Base-by-base conservation (phyloP, 2,888 invertebrate genomes). In the Idaea dimidiata region DNA sequence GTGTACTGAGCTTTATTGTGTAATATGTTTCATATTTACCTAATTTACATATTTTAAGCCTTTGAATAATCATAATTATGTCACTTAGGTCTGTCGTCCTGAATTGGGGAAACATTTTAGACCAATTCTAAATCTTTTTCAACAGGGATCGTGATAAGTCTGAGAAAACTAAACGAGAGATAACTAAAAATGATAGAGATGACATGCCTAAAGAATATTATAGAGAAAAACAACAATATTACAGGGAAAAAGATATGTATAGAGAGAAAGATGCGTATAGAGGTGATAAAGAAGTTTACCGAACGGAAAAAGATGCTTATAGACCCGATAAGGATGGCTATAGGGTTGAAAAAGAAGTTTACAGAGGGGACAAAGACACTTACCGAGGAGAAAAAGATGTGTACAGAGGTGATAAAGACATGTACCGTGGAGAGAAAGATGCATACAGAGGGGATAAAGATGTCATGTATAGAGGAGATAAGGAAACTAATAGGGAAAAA, bases 201-300 rank as follows among this genome's bases (percentile, higher is more conserved):
- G 92, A 91, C 60, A 79, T 87, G 72, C 68, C 88, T 74, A 92
- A 91, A 87, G 91, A 91, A 67, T 91, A 89, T 75, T 90, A 89
- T 78, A 87, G 89, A 77, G 91, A 91, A 67, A 91, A 91, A 72
- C 88, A 91, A 72, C 88, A 86, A 76, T 91, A 89, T 74, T 89
- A 86, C 75, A 82, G 86, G 67, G 84, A 83, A 18, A 84, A 84
- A 68, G 88, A 88, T 59, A 57, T 70, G 32, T 81, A 80, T 63
- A 73, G 81, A 69, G 81, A 82, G 32, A 77, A 74, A 59, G 76
- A 76, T 68, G 76, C 82, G 65, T 83, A 81, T 67, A 79, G 82
- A 65, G 88, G 62, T 24, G 18, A 89, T 14, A 77, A 72, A 59
- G 78, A 77, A 59, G 55, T 59, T 1, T 68, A 64, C 58, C 67